Evolutionary conservation across 37 sponge, comb jelly and placozoan species (phyloP).

Genomic region (Haliclona indistincta): DNA sequence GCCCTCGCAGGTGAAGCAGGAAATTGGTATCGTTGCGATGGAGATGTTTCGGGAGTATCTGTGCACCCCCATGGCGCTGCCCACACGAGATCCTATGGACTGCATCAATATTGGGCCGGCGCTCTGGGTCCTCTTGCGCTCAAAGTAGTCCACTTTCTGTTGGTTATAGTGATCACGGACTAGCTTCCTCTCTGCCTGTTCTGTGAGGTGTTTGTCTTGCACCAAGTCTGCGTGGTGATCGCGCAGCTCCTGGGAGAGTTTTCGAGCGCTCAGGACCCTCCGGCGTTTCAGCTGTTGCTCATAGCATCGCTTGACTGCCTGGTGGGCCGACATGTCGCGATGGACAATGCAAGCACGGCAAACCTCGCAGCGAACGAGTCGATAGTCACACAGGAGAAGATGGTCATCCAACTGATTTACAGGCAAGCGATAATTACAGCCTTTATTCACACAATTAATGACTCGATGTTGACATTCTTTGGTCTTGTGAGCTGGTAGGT

Average conservation of each 20-base stretch:
- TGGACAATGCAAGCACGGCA: conserved; percentile 30
- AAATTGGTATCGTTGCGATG: conserved; percentile 43
- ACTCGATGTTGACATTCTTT: conserved; percentile 31
- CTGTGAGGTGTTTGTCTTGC: conserved; percentile 53
- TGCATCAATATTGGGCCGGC: conserved; percentile 60
- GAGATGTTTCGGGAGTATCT: conserved; percentile 55
- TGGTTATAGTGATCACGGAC: conserved; percentile 34
- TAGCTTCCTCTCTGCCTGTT: conserved; percentile 65
- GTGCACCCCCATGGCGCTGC: conserved; percentile 60
- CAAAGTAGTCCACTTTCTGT: conserved; percentile 1
- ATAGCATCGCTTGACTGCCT: conserved; percentile 64
- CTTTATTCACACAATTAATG: conserved; percentile 32
- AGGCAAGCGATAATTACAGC: conserved; percentile 9
- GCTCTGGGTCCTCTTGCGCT: conserved; percentile 40
- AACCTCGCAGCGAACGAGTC: conserved; percentile 47
- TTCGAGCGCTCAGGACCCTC: conserved; percentile 53
- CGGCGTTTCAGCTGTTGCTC: conserved; percentile 57
- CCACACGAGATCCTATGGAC: conserved; percentile 50
- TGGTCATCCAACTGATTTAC: conserved; percentile 34
- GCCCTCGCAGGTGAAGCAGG: conserved; percentile 46
- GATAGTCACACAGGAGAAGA: conserved; percentile 47
- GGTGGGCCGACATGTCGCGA: conserved; percentile 61
- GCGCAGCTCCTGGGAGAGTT: conserved; percentile 32
- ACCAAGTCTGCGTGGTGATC: conserved; percentile 49
- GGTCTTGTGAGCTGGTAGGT: conserved; percentile 5